Conservation (phyloP, 2,797 vertebrate genomes). For the Tolypeutes matacus region DNA sequence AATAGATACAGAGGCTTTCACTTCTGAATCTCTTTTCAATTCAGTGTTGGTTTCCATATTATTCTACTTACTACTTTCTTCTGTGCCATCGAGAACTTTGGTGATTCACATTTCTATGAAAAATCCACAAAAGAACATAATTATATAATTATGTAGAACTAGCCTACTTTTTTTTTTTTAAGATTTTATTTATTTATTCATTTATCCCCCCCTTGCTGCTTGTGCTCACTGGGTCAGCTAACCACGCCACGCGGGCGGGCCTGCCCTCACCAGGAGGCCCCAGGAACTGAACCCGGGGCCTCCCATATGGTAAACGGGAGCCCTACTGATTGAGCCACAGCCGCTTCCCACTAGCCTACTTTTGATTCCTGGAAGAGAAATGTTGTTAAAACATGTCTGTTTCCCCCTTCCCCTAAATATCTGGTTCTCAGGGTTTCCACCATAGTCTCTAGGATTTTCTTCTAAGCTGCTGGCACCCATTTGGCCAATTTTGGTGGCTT, state of each 20-base stretch:
- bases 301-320: too few species aligned
- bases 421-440: neutral
- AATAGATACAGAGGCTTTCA: neutral
- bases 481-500: neutral
- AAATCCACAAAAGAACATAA: neutral
- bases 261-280: too few species aligned
- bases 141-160: neutral
- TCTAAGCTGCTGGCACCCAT: neutral
- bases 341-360: neutral
- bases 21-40: neutral
- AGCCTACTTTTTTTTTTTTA: too few species aligned
- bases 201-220: too few species aligned
- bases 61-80: neutral
- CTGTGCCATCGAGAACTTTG: neutral
- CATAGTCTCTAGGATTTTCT: neutral
- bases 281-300: too few species aligned
- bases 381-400: neutral
- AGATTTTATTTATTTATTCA: too few species aligned
- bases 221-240: too few species aligned
- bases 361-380: neutral
- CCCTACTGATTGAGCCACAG: too few species aligned
- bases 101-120: neutral
- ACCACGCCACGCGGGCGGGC: too few species aligned
- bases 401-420: neutral
- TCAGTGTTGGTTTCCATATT: neutral